A percentile compares a stretch with the other conserved stretches of the same genome.
Conservation (phyloP, 2,797 vertebrate genomes). For the Rhynchonycteris naso region DNA sequence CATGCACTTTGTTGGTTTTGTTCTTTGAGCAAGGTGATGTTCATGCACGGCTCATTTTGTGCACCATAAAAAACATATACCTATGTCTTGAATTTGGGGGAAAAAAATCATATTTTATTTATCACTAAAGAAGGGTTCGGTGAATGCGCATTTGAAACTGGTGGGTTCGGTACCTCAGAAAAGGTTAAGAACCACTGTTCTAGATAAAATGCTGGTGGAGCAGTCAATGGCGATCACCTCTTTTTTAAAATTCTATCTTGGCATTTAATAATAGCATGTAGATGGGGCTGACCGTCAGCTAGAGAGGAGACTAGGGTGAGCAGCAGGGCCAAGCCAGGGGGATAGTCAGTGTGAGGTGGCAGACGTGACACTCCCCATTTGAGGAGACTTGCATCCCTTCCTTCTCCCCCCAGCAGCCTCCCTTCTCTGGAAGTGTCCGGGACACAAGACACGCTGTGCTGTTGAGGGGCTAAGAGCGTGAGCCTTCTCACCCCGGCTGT, state of each 20-base stretch:
- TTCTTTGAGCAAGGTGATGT: no score
- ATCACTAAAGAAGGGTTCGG: no score
- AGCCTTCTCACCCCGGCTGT: neutral
- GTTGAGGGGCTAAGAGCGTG: neutral
- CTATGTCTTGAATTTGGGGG: no score
- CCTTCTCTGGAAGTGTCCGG: neutral
- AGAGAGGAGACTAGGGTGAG: neutral
- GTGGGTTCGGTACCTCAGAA: no score
- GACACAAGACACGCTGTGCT: neutral
- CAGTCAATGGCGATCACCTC: neutral
- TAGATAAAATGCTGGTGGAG: neutral
- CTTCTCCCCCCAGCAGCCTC: neutral
- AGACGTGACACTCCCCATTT: neutral
- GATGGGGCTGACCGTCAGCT: neutral
- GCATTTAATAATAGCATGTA: neutral
- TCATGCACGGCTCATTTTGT: no score
- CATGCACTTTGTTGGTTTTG: no score
- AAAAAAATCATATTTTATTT: no score
- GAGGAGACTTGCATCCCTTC: neutral
- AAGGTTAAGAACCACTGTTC: no score
- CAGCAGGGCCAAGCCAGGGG: neutral
- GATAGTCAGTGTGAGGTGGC: accelerated
- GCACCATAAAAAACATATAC: no score
- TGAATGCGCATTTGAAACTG: no score
- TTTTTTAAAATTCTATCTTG: neutral